These are phyloP conservation scores for Parnassius smintheus DNA, from an alignment of 2,888 invertebrate species.

Conservation along the genomic window DNA sequence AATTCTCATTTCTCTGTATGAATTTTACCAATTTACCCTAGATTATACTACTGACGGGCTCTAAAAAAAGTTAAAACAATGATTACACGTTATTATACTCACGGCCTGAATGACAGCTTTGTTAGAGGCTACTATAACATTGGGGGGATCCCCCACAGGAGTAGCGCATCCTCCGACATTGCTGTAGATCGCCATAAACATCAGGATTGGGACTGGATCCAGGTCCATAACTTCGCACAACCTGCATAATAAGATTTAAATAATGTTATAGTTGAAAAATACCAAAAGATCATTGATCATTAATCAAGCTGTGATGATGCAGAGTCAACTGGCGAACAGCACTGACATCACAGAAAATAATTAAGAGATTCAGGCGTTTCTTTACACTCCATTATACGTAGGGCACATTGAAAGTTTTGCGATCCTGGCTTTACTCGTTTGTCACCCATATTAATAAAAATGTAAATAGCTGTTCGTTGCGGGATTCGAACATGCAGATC, in stretches of 20 bases:
- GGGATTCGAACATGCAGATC: not conserved
- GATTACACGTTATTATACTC: constrained; percentile 40
- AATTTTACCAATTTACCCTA: not conserved
- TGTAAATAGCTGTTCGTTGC: not conserved
- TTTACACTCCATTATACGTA: no score
- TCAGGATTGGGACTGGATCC: constrained; percentile 92
- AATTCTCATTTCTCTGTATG: no score
- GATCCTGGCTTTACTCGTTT: not conserved
- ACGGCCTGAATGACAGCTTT: constrained; percentile 85
- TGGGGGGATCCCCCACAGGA: constrained; percentile 95
- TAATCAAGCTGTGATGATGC: not conserved
- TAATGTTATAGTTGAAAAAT: not conserved
- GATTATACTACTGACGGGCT: not conserved
- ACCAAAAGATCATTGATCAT: not conserved
- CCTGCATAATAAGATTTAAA: constrained; percentile 56
- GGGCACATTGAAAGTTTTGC: not conserved
- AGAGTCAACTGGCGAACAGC: not conserved
- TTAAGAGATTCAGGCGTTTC: no score
- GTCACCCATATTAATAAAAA: not conserved
- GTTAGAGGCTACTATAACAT: constrained; percentile 93
- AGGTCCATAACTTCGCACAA: constrained; percentile 94
- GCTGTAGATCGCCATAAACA: constrained; percentile 91
- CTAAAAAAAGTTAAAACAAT: not conserved
- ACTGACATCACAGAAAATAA: no score
- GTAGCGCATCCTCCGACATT: constrained; percentile 95